Evolutionary conservation across 2,888 invertebrate genomes (phyloP).

Genomic region (Beris morrisii): DNA sequence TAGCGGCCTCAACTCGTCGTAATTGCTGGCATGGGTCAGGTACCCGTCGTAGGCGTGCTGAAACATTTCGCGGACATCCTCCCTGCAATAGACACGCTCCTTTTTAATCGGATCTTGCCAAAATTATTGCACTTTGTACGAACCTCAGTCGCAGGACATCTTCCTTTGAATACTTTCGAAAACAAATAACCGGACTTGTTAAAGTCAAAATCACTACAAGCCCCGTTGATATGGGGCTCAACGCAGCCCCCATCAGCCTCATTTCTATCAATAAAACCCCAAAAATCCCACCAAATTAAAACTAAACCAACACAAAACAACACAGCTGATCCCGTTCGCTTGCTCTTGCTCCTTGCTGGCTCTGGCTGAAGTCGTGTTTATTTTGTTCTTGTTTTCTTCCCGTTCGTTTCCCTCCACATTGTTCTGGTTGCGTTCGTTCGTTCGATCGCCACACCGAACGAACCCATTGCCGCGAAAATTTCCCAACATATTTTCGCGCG

Average conservation of each 20-base stretch:
- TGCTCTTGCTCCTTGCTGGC: no score
- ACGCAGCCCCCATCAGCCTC: background rate
- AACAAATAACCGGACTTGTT: constrained; percentile 4
- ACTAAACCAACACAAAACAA: background rate
- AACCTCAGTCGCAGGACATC: constrained; percentile 29
- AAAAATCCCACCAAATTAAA: background rate
- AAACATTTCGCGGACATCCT: constrained; percentile 93
- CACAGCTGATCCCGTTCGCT: background rate
- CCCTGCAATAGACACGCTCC: constrained; percentile 57
- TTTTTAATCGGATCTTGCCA: background rate
- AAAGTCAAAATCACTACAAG: background rate
- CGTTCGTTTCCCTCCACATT: background rate
- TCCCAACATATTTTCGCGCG: background rate
- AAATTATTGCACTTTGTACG: background rate
- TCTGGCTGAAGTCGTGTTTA: background rate
- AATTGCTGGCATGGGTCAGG: constrained; percentile 85
- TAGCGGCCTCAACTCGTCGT: constrained; percentile 93
- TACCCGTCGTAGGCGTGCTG: constrained; percentile 98
- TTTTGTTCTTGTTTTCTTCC: background rate
- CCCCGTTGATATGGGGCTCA: no score
- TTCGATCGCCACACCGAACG: no score
- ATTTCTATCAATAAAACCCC: background rate
- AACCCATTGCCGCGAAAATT: no score
- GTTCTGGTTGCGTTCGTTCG: background rate
- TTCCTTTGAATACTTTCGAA: constrained; percentile 26